Conservation (phyloP, 2,888 invertebrate species). For the Eueremaeus valkanovi region DNA sequence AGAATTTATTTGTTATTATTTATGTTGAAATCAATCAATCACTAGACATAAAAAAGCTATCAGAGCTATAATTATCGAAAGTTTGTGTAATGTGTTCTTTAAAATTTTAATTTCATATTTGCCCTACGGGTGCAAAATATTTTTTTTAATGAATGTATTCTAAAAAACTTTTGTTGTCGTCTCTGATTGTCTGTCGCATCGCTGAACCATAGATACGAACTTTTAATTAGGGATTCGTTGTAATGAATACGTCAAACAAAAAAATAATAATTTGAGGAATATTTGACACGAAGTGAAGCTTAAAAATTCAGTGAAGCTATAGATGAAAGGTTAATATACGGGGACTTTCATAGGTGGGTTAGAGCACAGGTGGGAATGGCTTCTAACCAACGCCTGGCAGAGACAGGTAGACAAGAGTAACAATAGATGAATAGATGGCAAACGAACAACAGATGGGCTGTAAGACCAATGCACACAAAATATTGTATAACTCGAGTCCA, state of each 20-base stretch:
- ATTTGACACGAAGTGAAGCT: constrained; percentile 16
- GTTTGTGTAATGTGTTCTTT: no score
- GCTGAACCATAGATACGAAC: constrained; percentile 8
- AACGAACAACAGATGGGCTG: constrained; percentile 29
- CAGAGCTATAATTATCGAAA: no score
- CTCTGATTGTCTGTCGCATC: constrained; percentile 3
- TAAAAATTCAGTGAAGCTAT: neutral
- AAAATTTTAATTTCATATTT: no score
- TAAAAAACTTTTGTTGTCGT: neutral
- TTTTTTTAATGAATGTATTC: neutral
- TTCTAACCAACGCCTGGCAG: constrained; percentile 31
- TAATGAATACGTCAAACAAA: constrained; percentile 21
- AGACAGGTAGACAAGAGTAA: constrained; percentile 32
- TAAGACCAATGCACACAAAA: constrained; percentile 23
- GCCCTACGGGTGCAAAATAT: no score
- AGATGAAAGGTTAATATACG: constrained; percentile 35
- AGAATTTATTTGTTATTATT: no score
- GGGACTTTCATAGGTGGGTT: constrained; percentile 34
- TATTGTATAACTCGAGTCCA: constrained; percentile 32
- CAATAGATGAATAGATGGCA: constrained; percentile 33
- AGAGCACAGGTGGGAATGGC: constrained; percentile 29
- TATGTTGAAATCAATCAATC: no score
- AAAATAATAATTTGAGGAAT: constrained; percentile 7
- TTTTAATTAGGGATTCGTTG: constrained; percentile 18
- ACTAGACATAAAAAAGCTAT: no score